These are phyloP conservation scores for Spea bombifrons DNA, from an alignment of 2,113 vertebrate species.

Conservation along the genomic window DNA sequence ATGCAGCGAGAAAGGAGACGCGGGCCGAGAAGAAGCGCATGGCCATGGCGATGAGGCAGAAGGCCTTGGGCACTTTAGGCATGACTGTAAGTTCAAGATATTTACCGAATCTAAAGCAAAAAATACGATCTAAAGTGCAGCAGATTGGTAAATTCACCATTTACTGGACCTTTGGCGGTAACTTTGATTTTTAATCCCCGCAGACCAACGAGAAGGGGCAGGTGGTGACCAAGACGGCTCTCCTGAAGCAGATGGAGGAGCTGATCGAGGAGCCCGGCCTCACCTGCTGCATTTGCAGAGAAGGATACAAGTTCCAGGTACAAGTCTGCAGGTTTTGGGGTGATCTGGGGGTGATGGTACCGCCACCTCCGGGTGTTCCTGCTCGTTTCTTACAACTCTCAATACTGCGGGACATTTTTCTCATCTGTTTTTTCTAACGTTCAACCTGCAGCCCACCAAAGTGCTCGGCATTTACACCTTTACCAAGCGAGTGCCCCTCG, in stretches of 20 bases:
- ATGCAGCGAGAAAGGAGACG: conserved; percentile 90
- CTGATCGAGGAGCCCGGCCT: conserved; percentile 96
- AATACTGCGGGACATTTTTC: not conserved
- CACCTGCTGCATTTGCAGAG: conserved; percentile 96
- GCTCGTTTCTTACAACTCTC: not conserved
- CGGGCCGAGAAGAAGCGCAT: conserved; percentile 96
- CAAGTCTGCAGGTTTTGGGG: not conserved
- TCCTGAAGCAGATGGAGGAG: conserved; percentile 98
- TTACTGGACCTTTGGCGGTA: not conserved
- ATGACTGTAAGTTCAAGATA: conserved; percentile 82
- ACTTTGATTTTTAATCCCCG: conserved; percentile 13
- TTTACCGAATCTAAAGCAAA: no score
- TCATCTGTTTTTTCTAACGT: not conserved
- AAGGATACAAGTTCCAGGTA: conserved; percentile 99
- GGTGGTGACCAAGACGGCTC: conserved; percentile 93
- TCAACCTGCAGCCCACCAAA: conserved; percentile 80
- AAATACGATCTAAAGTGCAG: no score
- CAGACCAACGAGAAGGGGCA: conserved; percentile 98
- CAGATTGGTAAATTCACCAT: no score
- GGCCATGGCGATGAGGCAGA: conserved; percentile 99
- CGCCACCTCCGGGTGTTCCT: not conserved
- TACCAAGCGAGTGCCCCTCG: conserved; percentile 91
- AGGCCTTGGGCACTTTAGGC: conserved; percentile 93
- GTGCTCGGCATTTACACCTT: conserved; percentile 97
- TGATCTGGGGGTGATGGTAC: not conserved